Conservation (phyloP, 2,113 vertebrate species). For the Diglossa brunneiventris region DNA sequence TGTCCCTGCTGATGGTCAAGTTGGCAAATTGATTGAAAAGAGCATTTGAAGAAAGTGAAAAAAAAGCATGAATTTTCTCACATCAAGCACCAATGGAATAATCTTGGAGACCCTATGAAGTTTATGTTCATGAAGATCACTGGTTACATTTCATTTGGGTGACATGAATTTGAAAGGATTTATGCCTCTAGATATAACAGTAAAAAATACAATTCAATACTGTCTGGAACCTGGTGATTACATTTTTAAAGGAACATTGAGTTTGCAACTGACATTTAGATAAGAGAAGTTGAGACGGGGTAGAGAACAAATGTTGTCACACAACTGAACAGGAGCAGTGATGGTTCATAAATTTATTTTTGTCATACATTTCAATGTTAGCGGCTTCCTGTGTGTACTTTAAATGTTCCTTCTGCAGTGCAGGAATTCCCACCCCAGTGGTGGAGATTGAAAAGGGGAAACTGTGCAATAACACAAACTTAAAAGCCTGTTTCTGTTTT, state of each 20-base stretch:
- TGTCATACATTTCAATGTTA: slow-evolving; percentile 19
- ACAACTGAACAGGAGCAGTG: slow-evolving; percentile 7
- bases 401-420: neutral
- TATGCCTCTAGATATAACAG: slow-evolving; percentile 32
- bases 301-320: slow-evolving; percentile 34
- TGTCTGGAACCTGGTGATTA: slow-evolving; percentile 56
- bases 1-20: neutral
- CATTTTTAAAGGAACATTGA: slow-evolving; percentile 60
- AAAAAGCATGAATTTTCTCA: neutral
- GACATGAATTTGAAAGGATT: slow-evolving; percentile 52
- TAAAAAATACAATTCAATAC: slow-evolving; percentile 38
- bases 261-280: slow-evolving; percentile 55
- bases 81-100: neutral
- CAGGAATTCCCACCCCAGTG: neutral
- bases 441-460: neutral
- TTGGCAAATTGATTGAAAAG: neutral
- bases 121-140: neutral
- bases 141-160: slow-evolving; percentile 39
- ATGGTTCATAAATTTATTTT: slow-evolving; percentile 39
- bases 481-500: neutral
- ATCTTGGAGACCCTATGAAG: neutral
- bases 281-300: slow-evolving; percentile 12
- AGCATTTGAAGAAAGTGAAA: neutral
- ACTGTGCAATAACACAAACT: neutral
- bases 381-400: neutral